Evolutionary conservation across 1,140 invertebrate genomes (phyloP).

Genomic region (Aphelenchoides fujianensis): DNA sequence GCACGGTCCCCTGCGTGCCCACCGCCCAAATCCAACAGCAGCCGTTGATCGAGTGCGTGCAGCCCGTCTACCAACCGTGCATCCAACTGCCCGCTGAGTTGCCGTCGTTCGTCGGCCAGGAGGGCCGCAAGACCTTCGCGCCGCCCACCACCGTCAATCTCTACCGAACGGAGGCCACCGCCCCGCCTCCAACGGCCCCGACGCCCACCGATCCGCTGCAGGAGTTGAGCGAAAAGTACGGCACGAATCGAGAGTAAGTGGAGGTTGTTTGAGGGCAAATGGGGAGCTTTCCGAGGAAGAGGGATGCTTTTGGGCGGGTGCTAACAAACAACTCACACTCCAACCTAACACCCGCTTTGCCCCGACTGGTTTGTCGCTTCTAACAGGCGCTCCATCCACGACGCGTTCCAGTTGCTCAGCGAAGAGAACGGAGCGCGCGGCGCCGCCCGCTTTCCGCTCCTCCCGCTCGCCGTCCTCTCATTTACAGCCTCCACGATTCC

Average conservation of each 20-base stretch:
- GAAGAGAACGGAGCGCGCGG: too few relatives aligned
- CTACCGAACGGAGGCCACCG: constrained; percentile 7
- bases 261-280: neutral
- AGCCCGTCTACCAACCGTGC: constrained; percentile 11
- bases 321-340: neutral
- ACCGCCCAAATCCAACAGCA: neutral
- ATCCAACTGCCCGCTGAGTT: neutral
- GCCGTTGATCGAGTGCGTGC: neutral
- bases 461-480: neutral
- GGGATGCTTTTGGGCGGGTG: neutral
- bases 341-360: neutral
- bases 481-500: constrained; percentile 19
- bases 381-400: too few relatives aligned
- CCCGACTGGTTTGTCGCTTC: too few relatives aligned
- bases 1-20: neutral
- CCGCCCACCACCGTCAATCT: constrained; percentile 2
- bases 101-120: neutral
- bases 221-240: constrained; percentile 10
- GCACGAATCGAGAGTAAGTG: constrained; percentile 9
- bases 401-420: too few relatives aligned
- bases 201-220: constrained; percentile 7
- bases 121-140: constrained; percentile 2
- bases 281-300: neutral
- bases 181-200: neutral
- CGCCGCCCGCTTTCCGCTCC: neutral